Evolutionary conservation across 2,797 vertebrate genomes (phyloP), one percentile per base, ranked within the genome.

Genomic region (Antennarius maculatus): DNA sequence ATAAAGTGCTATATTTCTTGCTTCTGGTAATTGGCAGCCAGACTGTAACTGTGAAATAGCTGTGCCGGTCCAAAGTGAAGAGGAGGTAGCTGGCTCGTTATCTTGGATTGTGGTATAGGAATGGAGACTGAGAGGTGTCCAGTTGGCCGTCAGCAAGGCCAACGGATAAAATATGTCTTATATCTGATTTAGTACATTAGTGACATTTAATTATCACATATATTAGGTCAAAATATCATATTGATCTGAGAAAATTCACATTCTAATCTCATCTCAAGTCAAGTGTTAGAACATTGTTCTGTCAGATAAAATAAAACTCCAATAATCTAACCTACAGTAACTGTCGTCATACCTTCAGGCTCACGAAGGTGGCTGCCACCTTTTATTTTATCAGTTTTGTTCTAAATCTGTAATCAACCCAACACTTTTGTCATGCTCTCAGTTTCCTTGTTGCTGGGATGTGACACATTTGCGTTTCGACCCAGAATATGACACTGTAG

Each of bases 1-100:
- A 63, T 53, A 18, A 66, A 63, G 73, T 86, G 88, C 31, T 51
- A 79, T 69, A 87, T 85, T 86, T 85, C 71, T 79, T 16, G 31
- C 61, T 45, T 42, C 39, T 80, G 69, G 54, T 65, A 49, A 57
- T 41, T 77, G 55, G n/a, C 64, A 69, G 54, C 17, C 56, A 54
- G 58, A 13, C 43, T 64, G 55, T 23, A 41, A n/a, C 51, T 71
- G 71, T 72, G 51, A 71, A 76, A 69, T 64, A 53, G 45, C 41
- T 65, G 63, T 4, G n/a, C 28, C 16, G 17, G 56, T 54, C 56
- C 37, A 64, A 53, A 54, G 58, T 53, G 29, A 59, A 54, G 49
- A 51, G 18, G 18, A 51, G 45, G 53, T 52, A 60, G 51, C 43
- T 60, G 61, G n/a, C 31, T 8, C 2, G 31, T 73, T 48, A 27